These are phyloP conservation scores for Nemotelus pantherinus DNA, from an alignment of 2,888 invertebrate genomes.

Conservation along the genomic window DNA sequence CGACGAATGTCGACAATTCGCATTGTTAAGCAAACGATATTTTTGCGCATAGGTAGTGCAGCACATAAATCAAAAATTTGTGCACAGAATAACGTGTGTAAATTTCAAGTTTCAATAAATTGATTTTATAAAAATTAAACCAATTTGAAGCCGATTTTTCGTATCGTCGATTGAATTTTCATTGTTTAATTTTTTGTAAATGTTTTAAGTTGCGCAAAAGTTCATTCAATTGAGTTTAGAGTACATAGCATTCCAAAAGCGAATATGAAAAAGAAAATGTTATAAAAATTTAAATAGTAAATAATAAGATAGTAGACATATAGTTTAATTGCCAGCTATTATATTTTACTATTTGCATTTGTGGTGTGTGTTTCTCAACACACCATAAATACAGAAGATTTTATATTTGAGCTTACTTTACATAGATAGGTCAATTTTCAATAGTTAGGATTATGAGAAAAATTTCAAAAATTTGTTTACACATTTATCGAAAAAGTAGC, in stretches of 20 bases:
- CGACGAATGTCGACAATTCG: background rate
- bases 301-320: background rate
- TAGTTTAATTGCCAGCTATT: too few species aligned
- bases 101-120: background rate
- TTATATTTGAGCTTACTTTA: too few species aligned
- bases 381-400: too few species aligned
- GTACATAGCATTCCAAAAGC: constrained; percentile 40
- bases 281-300: constrained; percentile 36
- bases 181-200: constrained; percentile 1
- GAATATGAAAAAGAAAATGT: constrained; percentile 43
- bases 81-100: constrained; percentile 9
- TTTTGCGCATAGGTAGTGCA: background rate
- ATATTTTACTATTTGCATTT: too few species aligned
- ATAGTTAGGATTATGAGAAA: too few species aligned
- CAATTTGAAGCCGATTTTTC: constrained; percentile 25
- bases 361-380: too few species aligned
- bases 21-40: background rate
- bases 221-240: constrained; percentile 15
- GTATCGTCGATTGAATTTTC: constrained; percentile 12
- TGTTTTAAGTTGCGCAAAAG: background rate
- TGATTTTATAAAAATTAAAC: background rate
- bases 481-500: too few species aligned
- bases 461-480: too few species aligned
- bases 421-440: too few species aligned
- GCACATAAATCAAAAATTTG: constrained; percentile 17